Conservation (phyloP, 2,113 vertebrate genomes). For the Cryptoleucopteryx plumbea region DNA sequence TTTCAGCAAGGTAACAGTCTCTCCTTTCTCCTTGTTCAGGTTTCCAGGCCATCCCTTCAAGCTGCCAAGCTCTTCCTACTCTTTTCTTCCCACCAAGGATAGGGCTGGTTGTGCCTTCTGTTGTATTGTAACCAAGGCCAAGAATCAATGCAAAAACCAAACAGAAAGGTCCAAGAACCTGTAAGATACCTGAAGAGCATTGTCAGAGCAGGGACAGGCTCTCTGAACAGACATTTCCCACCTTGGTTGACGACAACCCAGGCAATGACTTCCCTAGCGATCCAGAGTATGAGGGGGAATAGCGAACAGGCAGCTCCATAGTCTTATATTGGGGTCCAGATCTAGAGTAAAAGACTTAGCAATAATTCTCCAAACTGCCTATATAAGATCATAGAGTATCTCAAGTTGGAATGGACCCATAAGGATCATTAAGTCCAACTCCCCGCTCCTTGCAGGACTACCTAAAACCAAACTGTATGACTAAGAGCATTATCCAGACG, state of each 20-base stretch:
- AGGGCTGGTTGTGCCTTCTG: background rate
- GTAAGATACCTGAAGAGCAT: background rate
- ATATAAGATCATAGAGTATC: background rate
- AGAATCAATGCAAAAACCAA: background rate
- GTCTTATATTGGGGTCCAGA: background rate
- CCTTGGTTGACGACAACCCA: background rate
- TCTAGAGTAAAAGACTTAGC: background rate
- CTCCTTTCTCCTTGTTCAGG: background rate
- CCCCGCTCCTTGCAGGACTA: background rate
- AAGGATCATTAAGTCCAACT: background rate
- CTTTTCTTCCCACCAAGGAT: background rate
- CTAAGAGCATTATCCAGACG: background rate
- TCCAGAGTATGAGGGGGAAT: background rate
- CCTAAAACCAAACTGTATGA: background rate
- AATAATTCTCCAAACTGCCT: background rate
- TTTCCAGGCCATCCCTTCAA: background rate
- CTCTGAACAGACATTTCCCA: background rate
- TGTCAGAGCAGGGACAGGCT: background rate
- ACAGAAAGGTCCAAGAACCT: background rate
- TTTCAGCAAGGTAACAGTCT: background rate
- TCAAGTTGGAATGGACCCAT: background rate
- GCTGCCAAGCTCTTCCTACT: background rate
- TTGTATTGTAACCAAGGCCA: background rate
- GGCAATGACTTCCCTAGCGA: background rate
- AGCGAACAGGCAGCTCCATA: background rate